Base-by-base conservation (phyloP, 2,888 invertebrate genomes). In the Hylaea fasciaria region DNA sequence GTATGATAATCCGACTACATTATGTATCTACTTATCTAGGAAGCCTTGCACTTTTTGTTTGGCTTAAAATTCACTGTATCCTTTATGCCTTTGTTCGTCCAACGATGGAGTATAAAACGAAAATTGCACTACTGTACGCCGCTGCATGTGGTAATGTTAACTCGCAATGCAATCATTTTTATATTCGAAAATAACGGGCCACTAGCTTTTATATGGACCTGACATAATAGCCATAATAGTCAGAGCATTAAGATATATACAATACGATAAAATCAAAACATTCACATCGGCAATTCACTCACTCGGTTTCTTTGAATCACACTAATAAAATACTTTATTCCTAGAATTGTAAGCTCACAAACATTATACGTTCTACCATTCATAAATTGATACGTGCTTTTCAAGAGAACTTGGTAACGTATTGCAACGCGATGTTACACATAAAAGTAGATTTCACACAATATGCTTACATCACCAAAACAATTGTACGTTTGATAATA, bases 61-160 rank as follows among this genome's bases (percentile, higher is more conserved):
- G 37, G 41, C 52, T 59, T n/a, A n/a, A n/a, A n/a, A n/a, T n/a
- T 22, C 22, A 22, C 22, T 22, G 35, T 54, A 57, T 64, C 64
- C 60, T 66, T 68, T 59, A 56, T 51, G 55, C 74, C 72, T 81
- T 81, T 79, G 77, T 81, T 76, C 79, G 76, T 73, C 70, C 70
- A 71, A 77, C 71, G 74, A 76, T 70, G 74, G 72, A 78, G 77
- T 81, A 82, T 82, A 83, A 85, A 82, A 84, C 82, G 82, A 77
- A 83, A 83, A 83, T 83, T 81, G 77, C 80, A 76, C 74, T 77
- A n/a, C 22, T 70, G 71, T 74, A 73, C 70, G 71, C 68, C 70
- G 64, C 76, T 71, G 73, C 78, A 78, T 77, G 80, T 80, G n/a
- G 79, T 73, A 75, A 74, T 22, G 73, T 72, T 74, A 74, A 70